Evolutionary conservation across 2,888 invertebrate species (phyloP).

Genomic region (Scaptomyza parva): DNA sequence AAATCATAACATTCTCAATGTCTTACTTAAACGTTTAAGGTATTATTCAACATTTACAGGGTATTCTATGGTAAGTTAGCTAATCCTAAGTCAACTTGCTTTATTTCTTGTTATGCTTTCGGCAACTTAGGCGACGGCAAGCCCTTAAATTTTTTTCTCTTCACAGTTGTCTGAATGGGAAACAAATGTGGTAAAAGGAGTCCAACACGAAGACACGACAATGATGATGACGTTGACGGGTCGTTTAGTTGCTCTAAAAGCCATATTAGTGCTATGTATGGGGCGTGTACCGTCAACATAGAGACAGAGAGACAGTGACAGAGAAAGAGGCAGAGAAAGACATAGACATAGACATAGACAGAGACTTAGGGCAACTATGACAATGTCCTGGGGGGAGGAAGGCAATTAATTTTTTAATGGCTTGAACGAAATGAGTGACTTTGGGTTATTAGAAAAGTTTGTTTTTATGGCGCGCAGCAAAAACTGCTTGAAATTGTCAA

Average conservation of each 20-base stretch:
- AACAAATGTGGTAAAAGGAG: constrained; percentile 47
- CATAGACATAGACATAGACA: background rate
- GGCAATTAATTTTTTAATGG: constrained; percentile 80
- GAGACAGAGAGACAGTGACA: background rate
- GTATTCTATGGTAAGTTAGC: constrained; percentile 7
- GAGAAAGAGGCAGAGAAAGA: background rate
- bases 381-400: constrained; percentile 55
- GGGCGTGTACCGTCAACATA: constrained; percentile 55
- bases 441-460: constrained; percentile 71
- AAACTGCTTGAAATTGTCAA: constrained; percentile 71
- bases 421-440: constrained; percentile 74
- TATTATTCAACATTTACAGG: constrained; percentile 4
- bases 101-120: constrained; percentile 51
- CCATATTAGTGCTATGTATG: constrained; percentile 70
- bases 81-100: constrained; percentile 2
- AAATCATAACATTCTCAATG: too few species aligned
- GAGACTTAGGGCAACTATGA: constrained; percentile 6
- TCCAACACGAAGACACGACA: constrained; percentile 19
- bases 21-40: too few species aligned
- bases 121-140: constrained; percentile 55
- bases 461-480: constrained; percentile 44
- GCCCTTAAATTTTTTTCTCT: constrained; percentile 60
- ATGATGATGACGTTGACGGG: constrained; percentile 17
- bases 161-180: constrained; percentile 45
- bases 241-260: constrained; percentile 69